Base-by-base conservation (phyloP, 2,797 vertebrate species). In the Channallabes apus region DNA sequence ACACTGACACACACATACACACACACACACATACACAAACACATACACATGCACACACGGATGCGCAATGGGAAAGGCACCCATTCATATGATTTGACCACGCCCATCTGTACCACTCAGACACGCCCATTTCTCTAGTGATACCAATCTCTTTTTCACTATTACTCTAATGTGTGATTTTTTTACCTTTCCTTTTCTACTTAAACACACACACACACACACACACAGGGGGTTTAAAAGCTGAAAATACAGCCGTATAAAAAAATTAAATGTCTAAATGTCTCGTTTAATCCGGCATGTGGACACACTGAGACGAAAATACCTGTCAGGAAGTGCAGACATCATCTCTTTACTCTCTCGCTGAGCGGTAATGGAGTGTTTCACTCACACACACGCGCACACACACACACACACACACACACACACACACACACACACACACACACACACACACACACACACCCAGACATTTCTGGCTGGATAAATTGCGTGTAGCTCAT, bases 401-500 rank as follows among this genome's bases (percentile, higher is more conserved):
- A 83, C 76, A 41, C 20, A 69, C 35, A 71, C 80, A 67, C 58
- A 85, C 75, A 82, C 82, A 84, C 82, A 77, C 86, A 87, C 61
- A 38, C 35, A 85, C 76, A 82, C 82, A 84, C 79, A 82, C 79
- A 68, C 59, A 83, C 76, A 41, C 20, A 69, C 35, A 71, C 80
- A 67, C 58, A 85, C 75, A 82, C 82, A 84, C 82, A 77, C 86
- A 87, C 61, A 38, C 35, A 85, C 76, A 82, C 82, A 84, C 79
- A 82, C 79, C n/a, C n/a, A n/a, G n/a, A n/a, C n/a, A 85, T 35
- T 90, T 89, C 83, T 51, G 4, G 9, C 27, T 59, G 77, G 77
- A 85, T 85, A 85, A 85, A 90, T 93, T 91, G 82, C 77, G 38
- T 65, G 32, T 27, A 68, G 79, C 84, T 85, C 79, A 85, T 81